These are phyloP conservation scores for Hydra vulgaris DNA, from an alignment of 30 jellyfish, hydroid and myxozoan genomes.

Conservation along the genomic window DNA sequence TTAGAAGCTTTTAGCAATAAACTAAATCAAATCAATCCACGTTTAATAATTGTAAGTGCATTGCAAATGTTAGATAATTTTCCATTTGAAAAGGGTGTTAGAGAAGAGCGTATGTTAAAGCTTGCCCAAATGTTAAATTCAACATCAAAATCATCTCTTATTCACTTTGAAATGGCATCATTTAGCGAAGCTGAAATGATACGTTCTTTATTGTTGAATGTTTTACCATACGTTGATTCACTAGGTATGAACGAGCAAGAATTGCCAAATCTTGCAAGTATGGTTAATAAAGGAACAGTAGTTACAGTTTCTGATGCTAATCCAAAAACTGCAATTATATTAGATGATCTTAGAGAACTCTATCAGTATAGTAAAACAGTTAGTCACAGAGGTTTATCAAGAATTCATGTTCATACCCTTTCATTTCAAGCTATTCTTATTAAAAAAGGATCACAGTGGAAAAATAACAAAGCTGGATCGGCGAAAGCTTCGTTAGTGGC, in stretches of 20 bases:
- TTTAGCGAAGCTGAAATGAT: constrained; percentile 83
- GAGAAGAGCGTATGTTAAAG: constrained; percentile 61
- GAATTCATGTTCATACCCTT: constrained; percentile 80
- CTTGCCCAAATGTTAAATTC: constrained; percentile 48
- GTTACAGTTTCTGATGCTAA: constrained; percentile 59
- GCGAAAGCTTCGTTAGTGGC: constrained; percentile 92
- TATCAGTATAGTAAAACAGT: constrained; percentile 25
- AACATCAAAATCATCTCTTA: constrained; percentile 22
- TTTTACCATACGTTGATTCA: constrained; percentile 76
- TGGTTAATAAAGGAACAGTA: constrained; percentile 60
- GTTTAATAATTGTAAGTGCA: constrained; percentile 59
- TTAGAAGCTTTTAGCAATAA: constrained; percentile 44
- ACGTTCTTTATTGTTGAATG: constrained; percentile 49
- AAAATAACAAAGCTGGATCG: constrained; percentile 43
- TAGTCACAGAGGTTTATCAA: constrained; percentile 51
- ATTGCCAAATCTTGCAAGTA: constrained; percentile 75
- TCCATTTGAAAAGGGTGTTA: constrained; percentile 56
- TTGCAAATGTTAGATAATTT: constrained; percentile 82
- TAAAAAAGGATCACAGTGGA: constrained; percentile 54
- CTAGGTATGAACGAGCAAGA: constrained; percentile 91
- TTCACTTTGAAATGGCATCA: constrained; percentile 93
- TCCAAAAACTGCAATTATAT: constrained; percentile 75
- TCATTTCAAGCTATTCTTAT: constrained; percentile 67
- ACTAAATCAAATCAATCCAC: constrained; percentile 37
- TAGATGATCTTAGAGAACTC: constrained; percentile 61